These are phyloP conservation scores for Lacerta viridis DNA, from an alignment of 2,797 vertebrate genomes.

Conservation along the genomic window DNA sequence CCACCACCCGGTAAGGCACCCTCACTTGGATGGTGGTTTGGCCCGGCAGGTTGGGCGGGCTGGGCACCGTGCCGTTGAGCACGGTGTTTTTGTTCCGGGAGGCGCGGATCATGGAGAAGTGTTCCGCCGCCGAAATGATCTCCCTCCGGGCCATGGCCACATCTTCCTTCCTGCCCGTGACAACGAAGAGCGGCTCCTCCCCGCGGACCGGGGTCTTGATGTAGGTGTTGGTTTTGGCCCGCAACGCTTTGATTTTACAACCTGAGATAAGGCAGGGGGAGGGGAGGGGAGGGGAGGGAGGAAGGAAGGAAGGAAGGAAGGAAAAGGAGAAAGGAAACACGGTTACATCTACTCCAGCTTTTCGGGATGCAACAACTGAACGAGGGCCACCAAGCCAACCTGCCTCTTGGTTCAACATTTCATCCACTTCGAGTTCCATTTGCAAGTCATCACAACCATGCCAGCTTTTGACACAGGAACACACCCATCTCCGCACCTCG, in stretches of 20 bases:
- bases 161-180: constrained; percentile 96
- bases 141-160: constrained; percentile 97
- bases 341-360: constrained; percentile 60
- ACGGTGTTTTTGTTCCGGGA: constrained; percentile 94
- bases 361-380: constrained; percentile 54
- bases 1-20: constrained; percentile 96
- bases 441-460: no score
- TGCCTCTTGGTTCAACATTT: neutral
- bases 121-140: constrained; percentile 96
- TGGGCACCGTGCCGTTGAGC: constrained; percentile 86
- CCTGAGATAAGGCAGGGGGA: constrained; percentile 80
- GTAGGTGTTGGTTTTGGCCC: constrained; percentile 98
- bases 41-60: constrained; percentile 92
- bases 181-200: constrained; percentile 97
- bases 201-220: constrained; percentile 98
- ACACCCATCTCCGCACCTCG: neutral
- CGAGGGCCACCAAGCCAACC: neutral
- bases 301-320: constrained; percentile 27
- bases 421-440: no score
- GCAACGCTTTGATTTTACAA: constrained; percentile 98
- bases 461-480: constrained; percentile 35
- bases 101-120: constrained; percentile 97
- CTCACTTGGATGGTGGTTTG: constrained; percentile 98
- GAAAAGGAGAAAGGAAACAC: constrained; percentile 25
- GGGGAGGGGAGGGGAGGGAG: constrained; percentile 42